Evolutionary conservation across 1,140 invertebrate genomes (phyloP).

Genomic region (Heliconius eleuchia): DNA sequence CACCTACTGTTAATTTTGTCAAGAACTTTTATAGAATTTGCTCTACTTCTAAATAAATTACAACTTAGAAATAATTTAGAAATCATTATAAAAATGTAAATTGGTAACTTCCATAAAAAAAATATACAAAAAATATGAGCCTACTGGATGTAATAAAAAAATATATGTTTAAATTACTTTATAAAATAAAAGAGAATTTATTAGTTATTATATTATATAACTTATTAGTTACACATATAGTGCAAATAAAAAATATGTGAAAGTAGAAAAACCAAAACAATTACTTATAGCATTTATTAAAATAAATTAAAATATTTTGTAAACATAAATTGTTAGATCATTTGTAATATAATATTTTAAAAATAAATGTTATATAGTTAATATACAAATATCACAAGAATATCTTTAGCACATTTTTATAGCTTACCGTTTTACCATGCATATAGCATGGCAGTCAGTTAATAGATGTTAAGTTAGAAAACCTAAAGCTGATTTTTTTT

Average conservation of each 20-base stretch:
- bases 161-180: slow-evolving; percentile 2
- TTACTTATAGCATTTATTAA: not conserved
- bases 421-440: too few relatives aligned
- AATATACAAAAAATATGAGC: slow-evolving; percentile 37
- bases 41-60: slow-evolving; percentile 29
- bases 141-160: slow-evolving; percentile 52
- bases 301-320: not conserved
- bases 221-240: not conserved
- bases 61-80: slow-evolving; percentile 61
- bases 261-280: not conserved
- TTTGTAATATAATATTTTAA: too few relatives aligned
- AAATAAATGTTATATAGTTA: too few relatives aligned
- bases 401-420: too few relatives aligned
- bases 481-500: too few relatives aligned
- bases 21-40: not conserved
- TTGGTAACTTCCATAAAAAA: slow-evolving; percentile 17
- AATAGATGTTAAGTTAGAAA: too few relatives aligned
- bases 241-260: not conserved
- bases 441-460: too few relatives aligned
- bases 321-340: too few relatives aligned
- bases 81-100: slow-evolving; percentile 57
- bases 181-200: not conserved
- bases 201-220: not conserved
- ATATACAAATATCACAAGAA: too few relatives aligned
- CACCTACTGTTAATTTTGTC: not conserved